Base-by-base conservation (phyloP, 1,140 invertebrate species). In the Lerema accius region DNA sequence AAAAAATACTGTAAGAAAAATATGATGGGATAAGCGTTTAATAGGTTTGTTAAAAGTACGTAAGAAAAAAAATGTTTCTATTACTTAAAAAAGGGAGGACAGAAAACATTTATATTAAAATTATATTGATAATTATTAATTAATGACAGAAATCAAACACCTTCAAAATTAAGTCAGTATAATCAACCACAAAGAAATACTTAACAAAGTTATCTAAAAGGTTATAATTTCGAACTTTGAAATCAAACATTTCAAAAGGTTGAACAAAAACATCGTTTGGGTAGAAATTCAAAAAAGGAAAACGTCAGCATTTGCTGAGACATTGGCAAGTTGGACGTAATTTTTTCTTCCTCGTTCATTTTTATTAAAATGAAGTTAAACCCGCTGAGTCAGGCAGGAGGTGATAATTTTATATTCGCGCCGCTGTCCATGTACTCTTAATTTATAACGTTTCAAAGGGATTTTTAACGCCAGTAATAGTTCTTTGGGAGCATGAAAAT, bases 321-420 rank as follows among this genome's bases (percentile, higher is more conserved):
- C 78, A 75, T 82, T 66, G 75, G 64, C 76, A 65, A 64, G 60
- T 67, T 65, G 66, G 65, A 65, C 46, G 70, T 70, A 70, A 71
- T 82, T 84, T 82, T 77, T 81, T 69, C 62, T 51, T 59, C 51
- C 68, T 48, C 49, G 14, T 69, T 76, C 72, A 72, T 78, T 79
- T 76, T 83, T 85, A 85, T 83, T 83, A 80, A 83, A 85, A 83
- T 82, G 73, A 83, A 83, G 78, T 82, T 77, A 82, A 82, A 78
- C 73, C 65, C 67, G 80, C 80, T 72, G 82, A 83, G 53, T 80
- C 73, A 64, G 75, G 58, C 65, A 64, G 59, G 72, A 81, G 82
- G 80, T 83, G 80, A 83, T 82, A 84, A 84, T 82, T 84, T 84
- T 77, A 82, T 78, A 79, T 81, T 81, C 78, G 80, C 60, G 19